Evolutionary conservation across 2,113 vertebrate genomes (phyloP).

Genomic region (Chaetodon auriga): DNA sequence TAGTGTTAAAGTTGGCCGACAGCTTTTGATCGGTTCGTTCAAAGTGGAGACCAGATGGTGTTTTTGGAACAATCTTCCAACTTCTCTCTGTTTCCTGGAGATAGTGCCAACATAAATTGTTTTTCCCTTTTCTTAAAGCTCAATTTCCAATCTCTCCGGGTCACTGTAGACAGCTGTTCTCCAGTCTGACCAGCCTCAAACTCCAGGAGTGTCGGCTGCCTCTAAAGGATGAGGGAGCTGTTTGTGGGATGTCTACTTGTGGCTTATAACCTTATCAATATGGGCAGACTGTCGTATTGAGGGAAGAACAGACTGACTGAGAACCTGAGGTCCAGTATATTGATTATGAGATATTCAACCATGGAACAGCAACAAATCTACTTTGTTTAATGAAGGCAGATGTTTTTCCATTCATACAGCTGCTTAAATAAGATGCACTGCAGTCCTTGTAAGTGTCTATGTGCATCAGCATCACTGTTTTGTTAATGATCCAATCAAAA

Average conservation of each 20-base stretch:
- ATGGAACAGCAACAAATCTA: constrained; percentile 12
- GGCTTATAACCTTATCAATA: constrained; percentile 55
- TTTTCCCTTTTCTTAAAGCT: constrained; percentile 80
- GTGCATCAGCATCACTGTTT: constrained; percentile 24
- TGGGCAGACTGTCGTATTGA: constrained; percentile 53
- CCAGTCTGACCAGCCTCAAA: constrained; percentile 64
- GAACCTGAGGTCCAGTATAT: constrained; percentile 60
- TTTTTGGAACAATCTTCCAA: constrained; percentile 82
- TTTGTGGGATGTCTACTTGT: constrained; percentile 42
- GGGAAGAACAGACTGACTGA: constrained; percentile 52
- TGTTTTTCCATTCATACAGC: constrained; percentile 41
- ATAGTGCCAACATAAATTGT: constrained; percentile 70
- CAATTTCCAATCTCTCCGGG: constrained; percentile 75
- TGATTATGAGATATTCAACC: constrained; percentile 56
- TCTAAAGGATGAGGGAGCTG: constrained; percentile 53
- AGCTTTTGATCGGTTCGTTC: constrained; percentile 86
- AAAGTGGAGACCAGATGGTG: constrained; percentile 86
- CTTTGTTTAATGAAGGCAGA: constrained; percentile 57
- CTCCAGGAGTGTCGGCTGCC: constrained; percentile 53
- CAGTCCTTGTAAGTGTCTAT: constrained; percentile 15
- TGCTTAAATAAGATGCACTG: not conserved
- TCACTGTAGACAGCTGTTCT: constrained; percentile 82
- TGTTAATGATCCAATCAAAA: not conserved
- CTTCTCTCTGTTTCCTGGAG: constrained; percentile 70
- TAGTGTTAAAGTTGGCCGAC: constrained; percentile 66